Evolutionary conservation across 2,888 invertebrate genomes (phyloP).

Genomic region (Noctua pronuba): DNA sequence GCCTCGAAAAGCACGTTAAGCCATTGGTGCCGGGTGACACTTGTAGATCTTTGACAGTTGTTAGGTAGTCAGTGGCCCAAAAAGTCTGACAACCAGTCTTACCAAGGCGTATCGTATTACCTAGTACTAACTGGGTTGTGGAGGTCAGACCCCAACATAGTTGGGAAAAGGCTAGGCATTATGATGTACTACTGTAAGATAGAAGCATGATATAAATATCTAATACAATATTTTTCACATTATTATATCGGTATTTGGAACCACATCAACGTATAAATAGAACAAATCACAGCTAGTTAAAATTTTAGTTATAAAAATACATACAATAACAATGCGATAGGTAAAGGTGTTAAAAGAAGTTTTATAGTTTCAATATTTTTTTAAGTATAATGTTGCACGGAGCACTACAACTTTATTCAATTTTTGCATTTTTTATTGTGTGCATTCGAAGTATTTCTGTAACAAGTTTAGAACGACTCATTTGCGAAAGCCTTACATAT

Average conservation of each 20-base stretch:
- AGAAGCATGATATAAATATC: not conserved
- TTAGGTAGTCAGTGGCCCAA: too few relatives aligned
- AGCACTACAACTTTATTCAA: constrained; percentile 32
- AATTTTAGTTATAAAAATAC: constrained; percentile 31
- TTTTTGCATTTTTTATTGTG: constrained; percentile 43
- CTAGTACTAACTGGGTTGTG: too few relatives aligned
- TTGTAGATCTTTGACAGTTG: too few relatives aligned
- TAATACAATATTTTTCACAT: not conserved
- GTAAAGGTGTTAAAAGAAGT: constrained; percentile 22
- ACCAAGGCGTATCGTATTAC: too few relatives aligned
- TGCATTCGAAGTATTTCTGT: constrained; percentile 60
- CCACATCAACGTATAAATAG: not conserved
- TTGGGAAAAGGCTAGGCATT: too few relatives aligned
- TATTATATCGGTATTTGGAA: not conserved
- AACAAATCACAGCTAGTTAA: constrained; percentile 8
- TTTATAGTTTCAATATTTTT: constrained; percentile 40
- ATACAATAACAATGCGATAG: constrained; percentile 26
- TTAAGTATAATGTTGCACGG: constrained; percentile 41
- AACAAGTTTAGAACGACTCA: constrained; percentile 70
- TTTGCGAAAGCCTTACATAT: constrained; percentile 66
- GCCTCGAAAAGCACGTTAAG: too few relatives aligned
- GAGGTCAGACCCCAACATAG: too few relatives aligned
- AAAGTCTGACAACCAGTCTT: too few relatives aligned
- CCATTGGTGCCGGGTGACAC: too few relatives aligned
- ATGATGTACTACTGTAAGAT: not conserved